phyloP scores from a whole-genome alignment of 2,888 invertebrate species.

The Agrenia bidenticulata region DNA sequence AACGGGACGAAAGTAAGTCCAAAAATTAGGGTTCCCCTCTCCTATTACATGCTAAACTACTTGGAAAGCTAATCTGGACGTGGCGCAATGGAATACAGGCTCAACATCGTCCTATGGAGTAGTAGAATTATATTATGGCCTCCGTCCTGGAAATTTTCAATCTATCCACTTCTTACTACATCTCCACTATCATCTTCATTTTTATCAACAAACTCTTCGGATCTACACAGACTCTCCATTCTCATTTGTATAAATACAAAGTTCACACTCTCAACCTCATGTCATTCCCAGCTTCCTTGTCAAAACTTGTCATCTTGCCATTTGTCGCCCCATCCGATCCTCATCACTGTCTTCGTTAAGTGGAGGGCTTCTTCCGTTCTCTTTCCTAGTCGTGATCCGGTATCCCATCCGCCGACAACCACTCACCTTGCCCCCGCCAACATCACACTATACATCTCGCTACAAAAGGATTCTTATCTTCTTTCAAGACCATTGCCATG shows the following conservation, averaged over 20 bases:
- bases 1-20: slow-evolving; percentile 47
- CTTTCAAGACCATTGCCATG: no score
- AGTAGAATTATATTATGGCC: no score
- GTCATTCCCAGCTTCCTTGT: slow-evolving; percentile 30
- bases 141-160: no score
- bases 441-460: neutral
- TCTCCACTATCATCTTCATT: no score
- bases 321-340: slow-evolving; percentile 10
- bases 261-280: slow-evolving; percentile 42
- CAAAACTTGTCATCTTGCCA: slow-evolving; percentile 45
- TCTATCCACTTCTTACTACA: no score
- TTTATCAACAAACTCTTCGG: neutral
- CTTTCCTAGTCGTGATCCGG: no score
- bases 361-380: no score
- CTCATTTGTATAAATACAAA: slow-evolving; percentile 47
- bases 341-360: neutral
- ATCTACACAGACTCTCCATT: slow-evolving; percentile 16
- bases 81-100: neutral
- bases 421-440: neutral
- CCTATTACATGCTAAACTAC: slow-evolving; percentile 13
- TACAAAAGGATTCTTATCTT: no score
- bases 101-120: no score
- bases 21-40: slow-evolving; percentile 49
- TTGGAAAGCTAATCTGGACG: slow-evolving; percentile 13
- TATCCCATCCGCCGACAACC: neutral